phyloP scores from a whole-genome alignment of 2,797 vertebrate genomes.

The Hippopotamyrus pictus region DNA sequence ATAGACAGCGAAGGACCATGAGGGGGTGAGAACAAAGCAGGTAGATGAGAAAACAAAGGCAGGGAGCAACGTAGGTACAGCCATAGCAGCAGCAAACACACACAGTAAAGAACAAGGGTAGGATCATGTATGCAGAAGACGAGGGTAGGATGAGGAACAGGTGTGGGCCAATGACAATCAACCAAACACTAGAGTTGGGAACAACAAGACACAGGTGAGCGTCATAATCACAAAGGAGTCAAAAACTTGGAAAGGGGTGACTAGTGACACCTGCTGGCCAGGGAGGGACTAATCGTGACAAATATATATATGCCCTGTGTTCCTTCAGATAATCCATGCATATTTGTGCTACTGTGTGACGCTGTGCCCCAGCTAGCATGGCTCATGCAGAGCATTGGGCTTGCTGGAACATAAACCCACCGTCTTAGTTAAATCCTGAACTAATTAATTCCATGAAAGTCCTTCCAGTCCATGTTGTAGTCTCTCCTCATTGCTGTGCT shows the following conservation, averaged over 20 bases:
- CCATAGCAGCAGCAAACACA: not conserved
- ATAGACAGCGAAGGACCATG: not conserved
- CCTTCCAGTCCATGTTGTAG: not conserved
- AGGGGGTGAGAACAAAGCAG: not conserved
- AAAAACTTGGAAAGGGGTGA: not conserved
- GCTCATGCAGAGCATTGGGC: not conserved
- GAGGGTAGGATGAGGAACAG: not conserved
- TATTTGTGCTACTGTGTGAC: not conserved
- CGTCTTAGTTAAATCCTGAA: constrained; percentile 14
- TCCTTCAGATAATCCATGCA: not conserved
- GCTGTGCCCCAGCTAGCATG: not conserved
- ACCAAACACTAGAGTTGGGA: not conserved
- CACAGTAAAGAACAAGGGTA: not conserved
- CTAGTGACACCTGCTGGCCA: not conserved
- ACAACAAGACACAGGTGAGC: not conserved
- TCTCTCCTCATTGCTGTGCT: not conserved
- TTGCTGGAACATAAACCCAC: not conserved
- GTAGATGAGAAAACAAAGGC: not conserved
- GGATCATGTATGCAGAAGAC: not conserved
- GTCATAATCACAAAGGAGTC: not conserved
- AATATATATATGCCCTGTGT: not conserved
- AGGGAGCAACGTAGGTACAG: not conserved
- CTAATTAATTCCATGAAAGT: constrained; percentile 13
- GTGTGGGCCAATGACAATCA: not conserved
- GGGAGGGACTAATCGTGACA: not conserved